These are phyloP conservation scores for Pocillopora meandrina DNA, from an alignment of 92 coral and sea anemone species.

Conservation along the genomic window DNA sequence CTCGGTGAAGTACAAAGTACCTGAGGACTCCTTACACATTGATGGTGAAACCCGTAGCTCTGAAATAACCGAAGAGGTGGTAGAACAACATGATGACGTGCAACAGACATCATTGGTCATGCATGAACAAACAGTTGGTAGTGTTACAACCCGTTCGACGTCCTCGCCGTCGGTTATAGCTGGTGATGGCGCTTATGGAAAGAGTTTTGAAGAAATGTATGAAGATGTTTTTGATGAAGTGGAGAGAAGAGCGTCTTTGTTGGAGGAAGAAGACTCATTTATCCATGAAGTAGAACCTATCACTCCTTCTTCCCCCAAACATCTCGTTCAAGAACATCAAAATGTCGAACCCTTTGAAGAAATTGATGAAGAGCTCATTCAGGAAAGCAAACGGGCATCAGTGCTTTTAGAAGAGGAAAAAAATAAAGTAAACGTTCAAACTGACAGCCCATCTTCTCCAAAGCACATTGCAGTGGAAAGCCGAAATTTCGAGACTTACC, in stretches of 20 bases:
- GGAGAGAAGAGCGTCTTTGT: neutral
- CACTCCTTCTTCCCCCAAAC: slow-evolving; percentile 25
- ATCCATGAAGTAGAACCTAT: slow-evolving; percentile 7
- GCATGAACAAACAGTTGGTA: neutral
- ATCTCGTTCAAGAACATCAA: slow-evolving; percentile 19
- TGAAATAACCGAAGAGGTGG: neutral
- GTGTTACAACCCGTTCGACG: neutral
- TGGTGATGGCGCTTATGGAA: neutral
- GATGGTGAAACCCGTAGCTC: neutral
- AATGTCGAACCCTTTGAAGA: slow-evolving; percentile 2
- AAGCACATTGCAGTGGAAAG: slow-evolving; percentile 26
- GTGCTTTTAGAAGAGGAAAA: slow-evolving; percentile 30
- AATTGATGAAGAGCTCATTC: neutral
- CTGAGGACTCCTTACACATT: neutral
- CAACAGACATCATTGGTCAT: neutral
- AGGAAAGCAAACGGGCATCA: slow-evolving; percentile 19
- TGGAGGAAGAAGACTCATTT: slow-evolving; percentile 33
- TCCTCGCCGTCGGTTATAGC: slow-evolving; percentile 23
- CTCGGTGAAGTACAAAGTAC: neutral
- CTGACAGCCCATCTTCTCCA: slow-evolving; percentile 30
- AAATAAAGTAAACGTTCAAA: neutral
- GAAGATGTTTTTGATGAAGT: slow-evolving; percentile 36
- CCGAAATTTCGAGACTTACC: neutral
- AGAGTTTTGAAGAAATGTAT: slow-evolving; percentile 44
- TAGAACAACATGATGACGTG: neutral